Percentiles rank a stretch among this genome's conserved stretches.
phyloP scores from a whole-genome alignment of 64 coral and sea anemone genomes.

The Pocillopora verrucosa region DNA sequence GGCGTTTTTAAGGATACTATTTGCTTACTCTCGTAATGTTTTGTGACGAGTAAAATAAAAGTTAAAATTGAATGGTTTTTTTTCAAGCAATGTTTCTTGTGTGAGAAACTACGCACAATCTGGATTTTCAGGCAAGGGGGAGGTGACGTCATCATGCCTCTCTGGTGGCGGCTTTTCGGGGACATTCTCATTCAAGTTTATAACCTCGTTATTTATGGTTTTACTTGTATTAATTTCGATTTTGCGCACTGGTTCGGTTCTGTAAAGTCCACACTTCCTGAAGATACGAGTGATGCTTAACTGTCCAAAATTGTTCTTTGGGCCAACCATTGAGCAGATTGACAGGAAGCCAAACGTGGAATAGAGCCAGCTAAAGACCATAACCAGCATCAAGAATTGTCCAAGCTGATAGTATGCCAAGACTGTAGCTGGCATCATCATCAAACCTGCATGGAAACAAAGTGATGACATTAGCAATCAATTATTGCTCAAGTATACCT shows the following conservation, averaged over 20 bases:
- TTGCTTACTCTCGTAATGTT: too few species aligned
- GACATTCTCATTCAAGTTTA: not conserved
- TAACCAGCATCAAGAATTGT: conserved; percentile 91
- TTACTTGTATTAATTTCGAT: not conserved
- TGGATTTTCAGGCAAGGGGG: not conserved
- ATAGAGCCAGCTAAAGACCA: conserved; percentile 93
- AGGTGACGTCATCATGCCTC: not conserved
- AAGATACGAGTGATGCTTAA: conserved; percentile 58
- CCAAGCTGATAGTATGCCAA: conserved; percentile 89
- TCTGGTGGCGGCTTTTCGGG: not conserved
- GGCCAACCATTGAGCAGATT: conserved; percentile 79
- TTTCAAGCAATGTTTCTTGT: too few species aligned
- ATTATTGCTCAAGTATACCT: too few species aligned
- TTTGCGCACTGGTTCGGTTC: not conserved
- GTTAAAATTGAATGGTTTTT: too few species aligned
- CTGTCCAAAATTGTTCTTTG: conserved; percentile 85
- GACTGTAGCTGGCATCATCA: conserved; percentile 92
- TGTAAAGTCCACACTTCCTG: not conserved
- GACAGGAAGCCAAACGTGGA: conserved; percentile 89
- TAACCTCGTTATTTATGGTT: not conserved
- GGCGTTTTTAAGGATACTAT: too few species aligned
- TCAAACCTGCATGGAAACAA: conserved; percentile 52
- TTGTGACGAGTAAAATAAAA: too few species aligned
- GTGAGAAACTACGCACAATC: too few species aligned
- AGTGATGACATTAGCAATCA: not conserved